Evolutionary conservation across 2,113 vertebrate genomes (phyloP).

Genomic region (Pseudolaguvia tuberculata): DNA sequence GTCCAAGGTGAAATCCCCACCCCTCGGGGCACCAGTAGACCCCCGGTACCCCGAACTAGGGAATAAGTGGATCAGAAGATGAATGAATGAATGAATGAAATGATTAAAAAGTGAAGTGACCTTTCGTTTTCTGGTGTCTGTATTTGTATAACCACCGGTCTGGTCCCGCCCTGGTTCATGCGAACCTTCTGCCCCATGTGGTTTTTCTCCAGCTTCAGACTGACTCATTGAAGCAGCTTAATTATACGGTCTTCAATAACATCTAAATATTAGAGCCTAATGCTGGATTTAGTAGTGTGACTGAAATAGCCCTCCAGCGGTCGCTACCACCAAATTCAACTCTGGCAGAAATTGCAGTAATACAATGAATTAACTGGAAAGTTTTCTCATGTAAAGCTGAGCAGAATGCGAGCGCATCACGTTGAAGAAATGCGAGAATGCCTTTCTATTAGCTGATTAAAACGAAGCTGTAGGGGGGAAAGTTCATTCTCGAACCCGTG

Average conservation of each 20-base stretch:
- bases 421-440: neutral
- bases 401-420: neutral
- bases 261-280: constrained; percentile 27
- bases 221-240: constrained; percentile 20
- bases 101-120: neutral
- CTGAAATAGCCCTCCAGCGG: constrained; percentile 10
- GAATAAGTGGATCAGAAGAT: no score
- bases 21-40: no score
- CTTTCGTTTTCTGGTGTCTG: neutral
- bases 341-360: neutral
- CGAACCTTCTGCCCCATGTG: neutral
- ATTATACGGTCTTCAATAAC: constrained; percentile 23
- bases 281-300: neutral
- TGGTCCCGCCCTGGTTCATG: neutral
- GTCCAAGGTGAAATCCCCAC: no score
- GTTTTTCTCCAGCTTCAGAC: constrained; percentile 5
- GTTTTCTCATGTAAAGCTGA: neutral
- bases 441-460: neutral
- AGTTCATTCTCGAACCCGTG: neutral
- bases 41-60: no score
- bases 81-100: neutral
- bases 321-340: neutral
- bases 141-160: neutral
- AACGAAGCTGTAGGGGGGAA: neutral
- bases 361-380: neutral